These are phyloP conservation scores for Pteropus rufus DNA, from an alignment of 2,797 vertebrate species.

Conservation along the genomic window DNA sequence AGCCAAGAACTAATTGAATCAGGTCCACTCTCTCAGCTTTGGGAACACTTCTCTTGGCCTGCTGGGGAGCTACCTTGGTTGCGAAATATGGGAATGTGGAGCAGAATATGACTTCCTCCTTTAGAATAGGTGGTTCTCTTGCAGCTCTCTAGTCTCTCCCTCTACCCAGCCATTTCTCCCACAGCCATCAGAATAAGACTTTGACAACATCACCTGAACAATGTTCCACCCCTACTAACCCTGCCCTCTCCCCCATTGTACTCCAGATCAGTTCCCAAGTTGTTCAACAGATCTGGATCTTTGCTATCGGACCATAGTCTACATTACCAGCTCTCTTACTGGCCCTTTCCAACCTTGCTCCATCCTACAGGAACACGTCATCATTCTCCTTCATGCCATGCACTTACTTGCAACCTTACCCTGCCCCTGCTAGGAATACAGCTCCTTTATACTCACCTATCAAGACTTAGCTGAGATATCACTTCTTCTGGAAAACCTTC, in stretches of 20 bases:
- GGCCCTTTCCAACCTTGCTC: neutral
- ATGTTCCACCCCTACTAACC: neutral
- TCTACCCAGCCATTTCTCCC: neutral
- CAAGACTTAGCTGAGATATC: neutral
- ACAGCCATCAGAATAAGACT: neutral
- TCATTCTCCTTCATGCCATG: neutral
- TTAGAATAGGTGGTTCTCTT: neutral
- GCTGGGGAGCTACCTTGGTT: neutral
- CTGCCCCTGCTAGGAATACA: neutral
- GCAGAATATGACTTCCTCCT: neutral
- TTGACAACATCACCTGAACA: neutral
- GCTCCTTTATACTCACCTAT: neutral
- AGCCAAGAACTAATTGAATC: neutral
- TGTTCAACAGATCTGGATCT: neutral
- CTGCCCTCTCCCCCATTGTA: too few species aligned
- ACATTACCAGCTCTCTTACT: neutral
- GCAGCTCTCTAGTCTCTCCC: neutral
- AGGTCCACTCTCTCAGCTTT: neutral
- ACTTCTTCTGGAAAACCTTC: slow-evolving; percentile 16
- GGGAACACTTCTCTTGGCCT: neutral
- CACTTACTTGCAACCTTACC: neutral
- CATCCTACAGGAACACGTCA: neutral
- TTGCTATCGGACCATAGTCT: neutral
- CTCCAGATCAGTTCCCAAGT: neutral
- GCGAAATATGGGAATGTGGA: neutral